Percentiles rank a stretch among this genome's conserved stretches.
Conservation (phyloP, 2,888 invertebrate species). For the Plagodis dolabraria region DNA sequence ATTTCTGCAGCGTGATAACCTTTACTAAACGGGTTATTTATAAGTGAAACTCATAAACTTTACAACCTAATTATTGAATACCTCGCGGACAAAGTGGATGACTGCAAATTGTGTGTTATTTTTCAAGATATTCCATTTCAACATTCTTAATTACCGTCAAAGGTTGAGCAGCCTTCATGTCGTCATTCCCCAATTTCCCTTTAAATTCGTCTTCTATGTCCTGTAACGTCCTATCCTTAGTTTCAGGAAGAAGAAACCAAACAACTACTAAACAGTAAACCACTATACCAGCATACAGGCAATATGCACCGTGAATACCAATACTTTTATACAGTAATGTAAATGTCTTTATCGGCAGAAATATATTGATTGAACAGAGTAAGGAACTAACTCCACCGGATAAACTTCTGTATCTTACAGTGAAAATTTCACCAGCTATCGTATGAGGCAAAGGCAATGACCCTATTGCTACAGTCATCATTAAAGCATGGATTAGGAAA, state of each 20-base stretch:
- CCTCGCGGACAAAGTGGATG: no score
- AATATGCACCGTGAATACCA: constrained; percentile 48
- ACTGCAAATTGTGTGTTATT: no score
- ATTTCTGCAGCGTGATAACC: no score
- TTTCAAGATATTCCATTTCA: background rate
- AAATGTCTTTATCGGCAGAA: constrained; percentile 45
- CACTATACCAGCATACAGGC: constrained; percentile 52
- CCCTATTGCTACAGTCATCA: constrained; percentile 83
- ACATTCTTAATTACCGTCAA: constrained; percentile 4
- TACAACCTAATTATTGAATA: no score
- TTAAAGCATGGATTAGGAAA: constrained; percentile 66
- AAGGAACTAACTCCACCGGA: constrained; percentile 71
- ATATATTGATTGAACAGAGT: constrained; percentile 45
- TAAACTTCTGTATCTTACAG: constrained; percentile 84
- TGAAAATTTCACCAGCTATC: constrained; percentile 88
- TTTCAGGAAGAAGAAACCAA: constrained; percentile 60
- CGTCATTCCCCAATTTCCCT: constrained; percentile 38
- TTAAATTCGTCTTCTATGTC: constrained; percentile 65
- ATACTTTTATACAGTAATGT: constrained; percentile 38
- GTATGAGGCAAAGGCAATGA: constrained; percentile 87
- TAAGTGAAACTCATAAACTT: no score
- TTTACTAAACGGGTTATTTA: no score
- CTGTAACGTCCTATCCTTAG: constrained; percentile 61
- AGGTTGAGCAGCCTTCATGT: constrained; percentile 26
- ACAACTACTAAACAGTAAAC: constrained; percentile 54